These are phyloP conservation scores for Coracias cyanogaster DNA, from an alignment of 2,797 vertebrate species.

Conservation along the genomic window DNA sequence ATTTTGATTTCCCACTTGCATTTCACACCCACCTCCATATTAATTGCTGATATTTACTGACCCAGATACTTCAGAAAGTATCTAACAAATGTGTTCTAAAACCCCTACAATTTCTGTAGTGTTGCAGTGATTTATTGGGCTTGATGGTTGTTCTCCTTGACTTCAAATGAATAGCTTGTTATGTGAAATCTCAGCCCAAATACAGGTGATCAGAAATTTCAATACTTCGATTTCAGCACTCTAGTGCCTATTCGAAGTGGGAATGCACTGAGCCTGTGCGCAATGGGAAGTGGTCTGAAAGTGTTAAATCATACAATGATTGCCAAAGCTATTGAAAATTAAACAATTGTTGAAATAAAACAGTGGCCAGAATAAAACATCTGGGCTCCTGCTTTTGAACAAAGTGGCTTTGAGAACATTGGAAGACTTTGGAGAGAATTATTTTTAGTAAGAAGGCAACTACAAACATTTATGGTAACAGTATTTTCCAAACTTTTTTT, in stretches of 20 bases:
- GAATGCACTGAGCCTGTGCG: neutral
- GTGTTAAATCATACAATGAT: neutral
- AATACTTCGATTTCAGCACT: neutral
- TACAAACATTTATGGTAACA: neutral
- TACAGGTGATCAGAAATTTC: neutral
- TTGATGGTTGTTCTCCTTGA: neutral
- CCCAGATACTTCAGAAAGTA: neutral
- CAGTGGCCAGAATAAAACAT: neutral
- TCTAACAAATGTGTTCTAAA: neutral
- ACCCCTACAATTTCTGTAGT: neutral
- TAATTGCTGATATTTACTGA: conserved; percentile 2
- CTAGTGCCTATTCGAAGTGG: neutral
- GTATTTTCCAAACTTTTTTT: neutral
- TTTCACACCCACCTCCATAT: neutral
- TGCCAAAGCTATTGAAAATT: neutral
- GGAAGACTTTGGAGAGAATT: neutral
- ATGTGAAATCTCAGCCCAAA: neutral
- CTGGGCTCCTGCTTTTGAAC: neutral
- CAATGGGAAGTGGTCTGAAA: neutral
- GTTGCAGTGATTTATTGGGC: neutral
- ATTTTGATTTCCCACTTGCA: conserved; percentile 31
- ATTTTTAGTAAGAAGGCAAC: neutral
- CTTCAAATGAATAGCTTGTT: neutral
- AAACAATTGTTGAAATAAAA: neutral
- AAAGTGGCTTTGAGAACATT: neutral